Percentiles rank a stretch among this genome's conserved stretches.
These are phyloP conservation scores for Thaumatotibia leucotreta DNA, from an alignment of 1,140 invertebrate genomes.

Conservation along the genomic window DNA sequence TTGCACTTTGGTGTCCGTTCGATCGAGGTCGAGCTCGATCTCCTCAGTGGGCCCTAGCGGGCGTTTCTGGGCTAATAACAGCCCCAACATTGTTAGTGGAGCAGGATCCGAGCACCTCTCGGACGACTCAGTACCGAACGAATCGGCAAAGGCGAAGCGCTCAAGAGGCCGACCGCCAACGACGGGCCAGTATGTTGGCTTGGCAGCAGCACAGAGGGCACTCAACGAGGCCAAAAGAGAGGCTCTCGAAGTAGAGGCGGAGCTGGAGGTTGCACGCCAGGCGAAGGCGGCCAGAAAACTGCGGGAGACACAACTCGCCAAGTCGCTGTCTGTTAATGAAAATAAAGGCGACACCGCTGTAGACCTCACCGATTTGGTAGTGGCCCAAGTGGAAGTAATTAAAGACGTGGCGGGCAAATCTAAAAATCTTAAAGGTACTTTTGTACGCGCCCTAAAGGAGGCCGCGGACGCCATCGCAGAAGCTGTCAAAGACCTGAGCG, in stretches of 20 bases:
- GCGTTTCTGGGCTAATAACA: too few relatives aligned
- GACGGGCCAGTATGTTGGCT: background rate
- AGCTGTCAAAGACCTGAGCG: background rate
- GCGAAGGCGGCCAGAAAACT: too few relatives aligned
- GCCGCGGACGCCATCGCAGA: conserved; percentile 2
- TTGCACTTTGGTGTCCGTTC: too few relatives aligned
- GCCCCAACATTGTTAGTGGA: too few relatives aligned
- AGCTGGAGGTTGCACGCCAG: too few relatives aligned
- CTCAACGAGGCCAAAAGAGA: background rate
- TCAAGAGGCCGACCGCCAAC: background rate
- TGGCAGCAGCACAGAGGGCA: background rate
- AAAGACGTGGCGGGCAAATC: conserved; percentile 17
- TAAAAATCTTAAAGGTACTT: conserved; percentile 14
- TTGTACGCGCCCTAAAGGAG: conserved; percentile 15
- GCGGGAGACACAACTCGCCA: too few relatives aligned
- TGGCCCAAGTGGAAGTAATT: background rate
- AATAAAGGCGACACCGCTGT: too few relatives aligned
- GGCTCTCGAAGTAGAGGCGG: too few relatives aligned
- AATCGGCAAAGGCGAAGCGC: background rate
- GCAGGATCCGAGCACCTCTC: too few relatives aligned
- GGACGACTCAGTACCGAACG: background rate
- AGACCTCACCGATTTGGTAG: background rate
- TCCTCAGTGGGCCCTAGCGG: too few relatives aligned
- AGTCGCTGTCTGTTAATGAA: too few relatives aligned
- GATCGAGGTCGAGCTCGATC: too few relatives aligned